Conservation (phyloP, 1,140 invertebrate genomes). For the Drosophila ogumai region DNA sequence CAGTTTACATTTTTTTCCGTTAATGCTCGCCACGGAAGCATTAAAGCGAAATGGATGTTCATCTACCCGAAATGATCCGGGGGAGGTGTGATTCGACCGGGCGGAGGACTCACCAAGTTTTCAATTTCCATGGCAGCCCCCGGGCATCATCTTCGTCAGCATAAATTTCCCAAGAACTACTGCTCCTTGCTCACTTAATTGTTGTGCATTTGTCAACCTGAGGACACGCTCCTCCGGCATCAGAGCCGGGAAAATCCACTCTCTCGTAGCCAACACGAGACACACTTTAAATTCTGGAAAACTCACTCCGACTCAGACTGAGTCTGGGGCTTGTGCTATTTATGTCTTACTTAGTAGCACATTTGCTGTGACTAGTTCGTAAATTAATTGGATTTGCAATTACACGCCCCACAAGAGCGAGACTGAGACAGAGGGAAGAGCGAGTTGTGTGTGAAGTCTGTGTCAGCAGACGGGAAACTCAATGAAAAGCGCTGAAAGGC, state of each 20-base stretch:
- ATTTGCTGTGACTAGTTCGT: conserved; percentile 78
- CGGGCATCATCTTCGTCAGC: conserved; percentile 35
- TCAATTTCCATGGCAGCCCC: conserved; percentile 66
- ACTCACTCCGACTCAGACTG: conserved; percentile 23
- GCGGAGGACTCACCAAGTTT: conserved; percentile 44
- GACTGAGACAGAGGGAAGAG: conserved; percentile 6
- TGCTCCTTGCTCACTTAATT: conserved; percentile 53
- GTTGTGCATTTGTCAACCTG: conserved; percentile 75
- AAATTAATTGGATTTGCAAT: conserved; percentile 83
- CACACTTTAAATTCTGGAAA: conserved; percentile 60
- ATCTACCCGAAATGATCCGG: conserved; percentile 32
- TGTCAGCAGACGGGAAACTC: background rate
- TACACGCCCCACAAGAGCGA: conserved; percentile 58
- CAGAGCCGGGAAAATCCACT: conserved; percentile 13
- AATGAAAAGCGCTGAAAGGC: conserved; percentile 28
- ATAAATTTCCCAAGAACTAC: conserved; percentile 55
- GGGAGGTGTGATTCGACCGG: background rate
- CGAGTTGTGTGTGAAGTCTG: background rate
- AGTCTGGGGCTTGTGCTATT: conserved; percentile 66
- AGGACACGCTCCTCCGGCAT: conserved; percentile 33
- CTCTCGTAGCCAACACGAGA: conserved; percentile 6
- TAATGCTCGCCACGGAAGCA: conserved; percentile 68
- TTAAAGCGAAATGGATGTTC: conserved; percentile 80
- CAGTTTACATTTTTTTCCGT: conserved; percentile 4
- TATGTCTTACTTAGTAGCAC: conserved; percentile 80